These are phyloP conservation scores for Metridium senile DNA, from an alignment of 92 coral and sea anemone species.

Conservation along the genomic window DNA sequence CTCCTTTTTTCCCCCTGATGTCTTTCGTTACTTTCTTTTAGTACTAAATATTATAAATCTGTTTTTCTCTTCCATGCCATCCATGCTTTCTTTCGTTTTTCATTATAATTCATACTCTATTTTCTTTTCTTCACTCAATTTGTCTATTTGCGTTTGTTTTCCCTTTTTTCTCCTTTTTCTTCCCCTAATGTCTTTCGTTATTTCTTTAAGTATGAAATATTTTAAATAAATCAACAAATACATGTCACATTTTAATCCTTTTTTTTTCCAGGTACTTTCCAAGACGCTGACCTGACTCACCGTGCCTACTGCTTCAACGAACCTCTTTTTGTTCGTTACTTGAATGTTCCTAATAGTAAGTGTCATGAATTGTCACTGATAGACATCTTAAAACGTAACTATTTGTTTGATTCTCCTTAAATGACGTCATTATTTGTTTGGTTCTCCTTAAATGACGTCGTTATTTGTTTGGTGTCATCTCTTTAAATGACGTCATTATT, in stretches of 20 bases:
- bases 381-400: not conserved
- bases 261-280: constrained; percentile 77
- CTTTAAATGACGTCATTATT: not conserved
- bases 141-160: too few relatives aligned
- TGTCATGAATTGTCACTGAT: not conserved
- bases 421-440: not conserved
- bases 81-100: not conserved
- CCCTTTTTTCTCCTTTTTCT: too few relatives aligned
- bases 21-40: too few relatives aligned
- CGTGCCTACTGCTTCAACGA: constrained; percentile 92
- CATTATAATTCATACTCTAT: too few relatives aligned
- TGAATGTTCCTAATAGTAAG: constrained; percentile 5
- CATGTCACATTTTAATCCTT: too few relatives aligned
- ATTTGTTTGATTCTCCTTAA: too few relatives aligned
- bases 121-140: not conserved
- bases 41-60: too few relatives aligned
- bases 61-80: not conserved
- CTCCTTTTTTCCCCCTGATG: too few relatives aligned
- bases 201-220: too few relatives aligned
- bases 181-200: too few relatives aligned
- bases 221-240: too few relatives aligned
- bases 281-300: constrained; percentile 83
- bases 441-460: not conserved
- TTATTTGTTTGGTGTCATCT: too few relatives aligned
- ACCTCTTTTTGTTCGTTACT: constrained; percentile 49